Percentiles rank a stretch among this genome's conserved stretches.
Evolutionary conservation across 2,797 vertebrate species (phyloP).

Genomic region (Mionectes olivaceus): DNA sequence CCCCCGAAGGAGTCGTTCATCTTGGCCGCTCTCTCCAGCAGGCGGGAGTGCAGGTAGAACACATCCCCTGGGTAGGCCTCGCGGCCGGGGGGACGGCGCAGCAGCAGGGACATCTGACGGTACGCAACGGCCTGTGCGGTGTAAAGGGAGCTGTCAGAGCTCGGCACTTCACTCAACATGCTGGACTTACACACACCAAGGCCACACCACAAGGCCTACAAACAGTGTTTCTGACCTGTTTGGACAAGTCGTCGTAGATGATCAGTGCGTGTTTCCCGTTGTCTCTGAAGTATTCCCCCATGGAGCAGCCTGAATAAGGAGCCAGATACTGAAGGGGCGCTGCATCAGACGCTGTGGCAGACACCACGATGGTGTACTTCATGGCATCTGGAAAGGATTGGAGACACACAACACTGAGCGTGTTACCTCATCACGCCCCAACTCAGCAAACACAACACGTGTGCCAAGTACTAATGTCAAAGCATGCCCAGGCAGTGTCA

Average conservation of each 20-base stretch:
- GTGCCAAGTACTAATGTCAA: accelerated
- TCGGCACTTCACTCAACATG: accelerated
- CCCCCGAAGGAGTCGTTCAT: conserved; percentile 98
- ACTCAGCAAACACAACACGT: accelerated
- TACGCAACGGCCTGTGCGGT: conserved; percentile 91
- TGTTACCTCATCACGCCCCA: accelerated
- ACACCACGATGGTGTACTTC: conserved; percentile 99
- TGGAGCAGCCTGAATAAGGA: conserved; percentile 97
- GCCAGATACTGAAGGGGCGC: conserved; percentile 97
- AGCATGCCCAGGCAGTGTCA: background rate
- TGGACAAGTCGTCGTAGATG: conserved; percentile 98
- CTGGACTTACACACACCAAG: background rate
- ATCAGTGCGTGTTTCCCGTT: conserved; percentile 96
- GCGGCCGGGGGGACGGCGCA: conserved; percentile 95
- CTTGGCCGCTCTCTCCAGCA: conserved; percentile 97
- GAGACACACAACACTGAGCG: background rate
- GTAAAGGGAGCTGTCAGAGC: background rate
- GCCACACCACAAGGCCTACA: accelerated
- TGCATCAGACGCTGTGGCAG: conserved; percentile 96
- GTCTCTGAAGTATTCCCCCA: conserved; percentile 99
- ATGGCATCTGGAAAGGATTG: conserved; percentile 85
- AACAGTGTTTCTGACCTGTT: conserved; percentile 84
- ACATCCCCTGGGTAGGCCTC: conserved; percentile 98
- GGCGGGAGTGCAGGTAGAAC: conserved; percentile 97
- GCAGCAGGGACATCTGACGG: conserved; percentile 97